A percentile compares a stretch with the other conserved stretches of the same genome.
phyloP scores from a whole-genome alignment of 2,797 vertebrate genomes.

The Allobates femoralis region DNA sequence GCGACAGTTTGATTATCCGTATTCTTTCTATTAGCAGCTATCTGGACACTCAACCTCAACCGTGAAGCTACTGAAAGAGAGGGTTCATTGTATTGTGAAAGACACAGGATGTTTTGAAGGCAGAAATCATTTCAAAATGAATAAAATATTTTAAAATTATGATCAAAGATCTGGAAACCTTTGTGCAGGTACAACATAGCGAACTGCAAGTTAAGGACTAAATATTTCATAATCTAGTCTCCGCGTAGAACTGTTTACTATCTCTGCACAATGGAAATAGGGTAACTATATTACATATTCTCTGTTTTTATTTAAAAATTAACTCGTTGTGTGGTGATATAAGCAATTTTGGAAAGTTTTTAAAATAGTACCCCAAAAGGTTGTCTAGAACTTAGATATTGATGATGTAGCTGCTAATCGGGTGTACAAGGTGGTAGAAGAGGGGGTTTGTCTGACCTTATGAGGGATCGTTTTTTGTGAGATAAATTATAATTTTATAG shows the following conservation, averaged over 20 bases:
- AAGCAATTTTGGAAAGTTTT: background rate
- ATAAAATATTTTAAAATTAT: background rate
- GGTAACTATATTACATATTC: background rate
- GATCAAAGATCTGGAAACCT: background rate
- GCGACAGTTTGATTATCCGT: background rate
- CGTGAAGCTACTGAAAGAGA: background rate
- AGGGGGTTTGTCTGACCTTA: too few species aligned
- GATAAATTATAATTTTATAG: too few species aligned
- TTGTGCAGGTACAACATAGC: background rate
- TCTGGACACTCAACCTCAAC: slow-evolving; percentile 25
- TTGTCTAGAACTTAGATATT: too few species aligned
- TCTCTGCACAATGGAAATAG: background rate
- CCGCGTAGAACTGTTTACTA: background rate
- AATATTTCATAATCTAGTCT: background rate
- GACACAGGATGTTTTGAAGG: background rate
- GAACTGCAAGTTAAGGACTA: background rate
- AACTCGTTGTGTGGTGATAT: background rate
- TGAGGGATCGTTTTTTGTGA: too few species aligned
- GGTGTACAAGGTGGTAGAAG: too few species aligned
- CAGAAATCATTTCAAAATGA: background rate
- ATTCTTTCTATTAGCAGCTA: slow-evolving; percentile 13
- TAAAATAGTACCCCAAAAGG: background rate
- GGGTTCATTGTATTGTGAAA: background rate
- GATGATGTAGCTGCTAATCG: too few species aligned
- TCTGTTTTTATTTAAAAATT: background rate